Conservation (phyloP, 2,113 vertebrate species). For the Bufo bufo region DNA sequence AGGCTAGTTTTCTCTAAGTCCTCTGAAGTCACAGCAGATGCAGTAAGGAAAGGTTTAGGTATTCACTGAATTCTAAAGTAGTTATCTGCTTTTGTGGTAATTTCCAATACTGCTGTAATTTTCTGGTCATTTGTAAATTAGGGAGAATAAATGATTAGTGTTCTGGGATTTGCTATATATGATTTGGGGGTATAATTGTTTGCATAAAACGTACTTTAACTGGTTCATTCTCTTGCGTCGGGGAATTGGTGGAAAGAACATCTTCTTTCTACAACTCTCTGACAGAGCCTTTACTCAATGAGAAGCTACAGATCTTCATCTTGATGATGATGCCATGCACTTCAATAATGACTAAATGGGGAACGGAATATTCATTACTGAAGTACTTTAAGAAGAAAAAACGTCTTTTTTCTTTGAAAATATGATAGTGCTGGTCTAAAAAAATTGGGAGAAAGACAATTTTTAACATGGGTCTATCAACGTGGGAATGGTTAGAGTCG, state of each 20-base stretch:
- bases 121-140: slow-evolving; percentile 24
- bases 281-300: slow-evolving; percentile 26
- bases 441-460: too few species aligned
- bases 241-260: slow-evolving; percentile 4
- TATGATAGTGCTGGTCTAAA: background rate
- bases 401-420: background rate
- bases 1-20: background rate
- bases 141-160: slow-evolving; percentile 2
- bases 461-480: too few species aligned
- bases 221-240: background rate
- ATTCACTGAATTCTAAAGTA: background rate
- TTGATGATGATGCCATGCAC: background rate
- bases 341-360: background rate
- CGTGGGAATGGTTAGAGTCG: too few species aligned
- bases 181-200: background rate
- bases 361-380: background rate
- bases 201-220: background rate
- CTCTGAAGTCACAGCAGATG: background rate
- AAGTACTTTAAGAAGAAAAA: background rate
- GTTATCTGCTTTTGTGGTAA: slow-evolving; percentile 4
- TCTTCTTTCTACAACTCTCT: background rate
- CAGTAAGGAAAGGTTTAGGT: slow-evolving; percentile 10
- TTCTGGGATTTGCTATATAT: background rate
- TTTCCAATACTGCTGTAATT: slow-evolving; percentile 21
- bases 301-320: background rate